A percentile compares a stretch with the other conserved stretches of the same genome.
These are phyloP conservation scores for Pilophorus perplexus DNA, from an alignment of 2,888 invertebrate genomes.

Conservation along the genomic window DNA sequence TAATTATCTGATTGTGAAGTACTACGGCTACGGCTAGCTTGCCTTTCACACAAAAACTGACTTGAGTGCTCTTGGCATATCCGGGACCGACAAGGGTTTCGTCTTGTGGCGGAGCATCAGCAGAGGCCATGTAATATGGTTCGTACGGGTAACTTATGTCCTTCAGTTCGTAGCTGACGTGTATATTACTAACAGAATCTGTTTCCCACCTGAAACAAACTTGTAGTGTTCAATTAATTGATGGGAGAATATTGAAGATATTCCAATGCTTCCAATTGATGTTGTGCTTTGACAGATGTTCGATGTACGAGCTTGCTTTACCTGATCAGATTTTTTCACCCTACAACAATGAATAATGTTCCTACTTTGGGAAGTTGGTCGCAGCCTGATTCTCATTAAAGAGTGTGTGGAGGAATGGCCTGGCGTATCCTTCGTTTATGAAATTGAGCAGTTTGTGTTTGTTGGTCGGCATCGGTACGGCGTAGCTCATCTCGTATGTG, in stretches of 20 bases:
- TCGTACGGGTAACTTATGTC: conserved; percentile 77
- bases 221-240: not conserved
- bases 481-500: conserved; percentile 73
- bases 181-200: conserved; percentile 62
- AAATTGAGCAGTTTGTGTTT: conserved; percentile 74
- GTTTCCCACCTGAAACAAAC: conserved; percentile 60
- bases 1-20: not conserved
- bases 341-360: no score
- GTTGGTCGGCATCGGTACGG: conserved; percentile 74
- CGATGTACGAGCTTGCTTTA: no score
- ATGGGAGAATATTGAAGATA: not conserved
- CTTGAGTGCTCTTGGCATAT: conserved; percentile 89
- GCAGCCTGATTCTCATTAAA: conserved; percentile 90
- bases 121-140: conserved; percentile 84
- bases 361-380: conserved; percentile 82
- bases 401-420: conserved; percentile 87
- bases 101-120: conserved; percentile 79
- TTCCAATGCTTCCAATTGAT: no score
- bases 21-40: no score
- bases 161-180: conserved; percentile 81
- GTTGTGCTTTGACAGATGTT: no score
- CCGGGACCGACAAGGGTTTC: conserved; percentile 89
- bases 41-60: conserved; percentile 51
- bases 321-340: no score
- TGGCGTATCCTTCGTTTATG: conserved; percentile 73